A percentile compares a stretch with the other conserved stretches of the same genome.
phyloP scores from a whole-genome alignment of 35 echinoderm and acorn worm genomes.

The Ophiothrix spiculata region DNA sequence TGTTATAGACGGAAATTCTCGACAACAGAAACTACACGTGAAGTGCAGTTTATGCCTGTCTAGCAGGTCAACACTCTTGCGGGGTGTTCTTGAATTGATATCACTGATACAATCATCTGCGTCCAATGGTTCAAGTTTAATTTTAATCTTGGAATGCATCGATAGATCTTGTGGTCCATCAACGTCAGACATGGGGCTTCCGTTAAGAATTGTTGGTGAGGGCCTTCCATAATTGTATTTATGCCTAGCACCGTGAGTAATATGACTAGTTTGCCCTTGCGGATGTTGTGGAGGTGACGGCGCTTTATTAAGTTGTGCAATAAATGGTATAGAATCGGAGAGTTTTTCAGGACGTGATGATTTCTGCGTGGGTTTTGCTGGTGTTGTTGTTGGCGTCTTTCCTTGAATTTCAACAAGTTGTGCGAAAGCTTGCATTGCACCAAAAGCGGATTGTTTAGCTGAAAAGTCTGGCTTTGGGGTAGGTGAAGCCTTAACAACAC shows the following conservation, averaged over 20 bases:
- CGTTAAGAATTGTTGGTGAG: background rate
- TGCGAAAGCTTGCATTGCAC: background rate
- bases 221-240: background rate
- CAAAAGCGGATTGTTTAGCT: background rate
- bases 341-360: too few species aligned
- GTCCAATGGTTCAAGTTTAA: background rate
- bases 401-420: background rate
- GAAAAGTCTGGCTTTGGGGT: background rate
- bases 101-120: background rate
- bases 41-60: too few species aligned
- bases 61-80: background rate
- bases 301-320: too few species aligned
- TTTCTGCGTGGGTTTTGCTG: background rate
- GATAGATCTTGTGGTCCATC: background rate
- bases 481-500: background rate
- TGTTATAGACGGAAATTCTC: background rate
- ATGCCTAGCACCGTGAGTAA: background rate
- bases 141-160: background rate
- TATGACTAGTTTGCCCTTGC: background rate
- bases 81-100: background rate
- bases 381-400: background rate
- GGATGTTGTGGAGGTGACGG: background rate
- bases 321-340: background rate
- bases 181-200: background rate
- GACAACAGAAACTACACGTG: background rate